Percentiles rank a stretch among this genome's conserved stretches.
Conservation (phyloP, 2,113 vertebrate species). For the Pelecanus crispus region DNA sequence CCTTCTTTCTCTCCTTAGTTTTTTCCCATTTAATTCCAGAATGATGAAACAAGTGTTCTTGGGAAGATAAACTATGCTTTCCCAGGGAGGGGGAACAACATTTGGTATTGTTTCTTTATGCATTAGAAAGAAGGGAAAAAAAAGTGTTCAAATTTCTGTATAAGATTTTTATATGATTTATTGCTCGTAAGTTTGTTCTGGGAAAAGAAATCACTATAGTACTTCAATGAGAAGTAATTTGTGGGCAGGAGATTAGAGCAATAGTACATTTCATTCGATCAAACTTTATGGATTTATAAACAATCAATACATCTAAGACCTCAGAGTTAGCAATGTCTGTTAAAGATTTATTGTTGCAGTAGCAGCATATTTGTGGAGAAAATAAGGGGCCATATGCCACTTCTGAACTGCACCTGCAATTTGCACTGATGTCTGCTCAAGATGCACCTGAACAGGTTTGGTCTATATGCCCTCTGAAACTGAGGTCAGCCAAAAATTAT, state of each 20-base stretch:
- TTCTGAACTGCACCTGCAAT: not conserved
- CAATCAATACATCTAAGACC: not conserved
- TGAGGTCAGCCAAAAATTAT: not conserved
- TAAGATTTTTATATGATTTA: not conserved
- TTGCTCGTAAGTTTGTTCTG: not conserved
- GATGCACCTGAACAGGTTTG: not conserved
- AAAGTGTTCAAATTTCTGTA: not conserved
- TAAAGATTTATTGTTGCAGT: not conserved
- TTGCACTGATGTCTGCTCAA: not conserved
- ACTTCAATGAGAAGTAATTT: not conserved
- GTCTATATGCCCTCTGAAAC: not conserved
- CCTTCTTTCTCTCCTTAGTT: not conserved
- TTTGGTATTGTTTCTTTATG: not conserved
- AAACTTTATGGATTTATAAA: not conserved
- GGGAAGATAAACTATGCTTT: not conserved
- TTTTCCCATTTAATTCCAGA: not conserved
- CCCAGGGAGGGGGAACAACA: fast-evolving
- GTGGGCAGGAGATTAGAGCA: not conserved
- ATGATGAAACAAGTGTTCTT: not conserved
- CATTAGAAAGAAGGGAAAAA: not conserved
- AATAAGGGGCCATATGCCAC: not conserved
- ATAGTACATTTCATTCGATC: not conserved
- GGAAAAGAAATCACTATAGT: not conserved
- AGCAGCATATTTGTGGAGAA: not conserved
- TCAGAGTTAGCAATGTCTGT: not conserved